phyloP scores from a whole-genome alignment of 2,888 invertebrate species.

The Timema podura region DNA sequence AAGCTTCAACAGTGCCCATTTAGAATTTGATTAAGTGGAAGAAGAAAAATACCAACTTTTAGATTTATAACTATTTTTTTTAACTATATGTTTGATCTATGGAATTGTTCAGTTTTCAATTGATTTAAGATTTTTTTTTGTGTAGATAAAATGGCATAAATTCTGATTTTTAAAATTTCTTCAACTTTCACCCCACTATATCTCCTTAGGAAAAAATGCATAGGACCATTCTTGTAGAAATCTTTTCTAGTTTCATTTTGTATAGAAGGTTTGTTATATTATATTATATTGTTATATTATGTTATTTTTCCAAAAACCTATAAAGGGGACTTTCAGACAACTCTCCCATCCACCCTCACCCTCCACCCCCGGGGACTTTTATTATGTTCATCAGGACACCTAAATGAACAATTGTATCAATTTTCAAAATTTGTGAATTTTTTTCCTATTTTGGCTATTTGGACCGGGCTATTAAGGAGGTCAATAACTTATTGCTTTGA shows the following conservation, averaged over 20 bases:
- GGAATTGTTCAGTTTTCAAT: no score
- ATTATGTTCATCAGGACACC: no score
- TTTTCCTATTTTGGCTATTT: no score
- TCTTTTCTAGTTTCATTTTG: neutral
- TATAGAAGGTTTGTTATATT: neutral
- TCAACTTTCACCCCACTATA: neutral
- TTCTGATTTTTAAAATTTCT: neutral
- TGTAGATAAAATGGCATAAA: neutral
- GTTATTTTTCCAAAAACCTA: neutral
- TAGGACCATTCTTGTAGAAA: neutral
- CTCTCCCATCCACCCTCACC: neutral
- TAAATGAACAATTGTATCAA: no score
- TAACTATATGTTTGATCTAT: no score
- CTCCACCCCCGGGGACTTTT: no score
- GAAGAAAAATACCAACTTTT: neutral
- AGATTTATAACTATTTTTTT: neutral
- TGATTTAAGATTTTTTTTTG: neutral
- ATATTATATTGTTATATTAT: neutral
- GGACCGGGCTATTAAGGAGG: no score
- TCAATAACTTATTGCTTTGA: no score
- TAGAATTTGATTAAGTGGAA: neutral
- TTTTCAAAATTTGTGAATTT: no score
- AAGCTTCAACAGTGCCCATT: neutral
- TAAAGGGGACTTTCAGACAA: neutral
- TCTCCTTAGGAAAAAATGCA: neutral